phyloP scores from a whole-genome alignment of 2,797 vertebrate species.

The Sebastes jordani region DNA sequence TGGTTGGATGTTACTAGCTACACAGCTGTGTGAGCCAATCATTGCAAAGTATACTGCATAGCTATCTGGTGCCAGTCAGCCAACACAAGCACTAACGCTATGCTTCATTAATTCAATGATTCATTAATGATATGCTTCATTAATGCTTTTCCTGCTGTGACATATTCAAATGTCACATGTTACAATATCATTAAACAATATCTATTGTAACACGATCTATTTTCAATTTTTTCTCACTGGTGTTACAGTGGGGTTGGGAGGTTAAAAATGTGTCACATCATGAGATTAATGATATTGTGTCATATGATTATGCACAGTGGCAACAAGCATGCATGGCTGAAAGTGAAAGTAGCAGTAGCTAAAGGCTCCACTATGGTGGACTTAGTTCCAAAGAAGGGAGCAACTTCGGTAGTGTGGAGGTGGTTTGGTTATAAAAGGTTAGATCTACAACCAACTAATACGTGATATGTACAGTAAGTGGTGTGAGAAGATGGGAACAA shows the following conservation, averaged over 20 bases:
- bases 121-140: background rate
- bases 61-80: background rate
- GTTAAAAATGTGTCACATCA: background rate
- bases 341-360: background rate
- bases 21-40: background rate
- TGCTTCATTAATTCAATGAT: background rate
- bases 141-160: background rate
- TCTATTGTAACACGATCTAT: background rate
- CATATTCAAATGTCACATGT: background rate
- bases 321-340: background rate
- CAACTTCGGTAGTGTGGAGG: background rate
- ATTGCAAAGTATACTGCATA: background rate
- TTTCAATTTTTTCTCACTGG: background rate
- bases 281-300: background rate
- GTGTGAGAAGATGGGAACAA: background rate
- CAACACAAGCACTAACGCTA: background rate
- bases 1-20: background rate
- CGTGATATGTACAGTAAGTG: background rate
- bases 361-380: background rate
- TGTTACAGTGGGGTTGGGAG: background rate
- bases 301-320: background rate
- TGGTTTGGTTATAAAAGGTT: background rate
- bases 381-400: background rate
- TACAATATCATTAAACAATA: background rate
- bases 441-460: background rate